Base-by-base conservation (phyloP, 2,797 vertebrate species). In the Acipenser transmontanus region DNA sequence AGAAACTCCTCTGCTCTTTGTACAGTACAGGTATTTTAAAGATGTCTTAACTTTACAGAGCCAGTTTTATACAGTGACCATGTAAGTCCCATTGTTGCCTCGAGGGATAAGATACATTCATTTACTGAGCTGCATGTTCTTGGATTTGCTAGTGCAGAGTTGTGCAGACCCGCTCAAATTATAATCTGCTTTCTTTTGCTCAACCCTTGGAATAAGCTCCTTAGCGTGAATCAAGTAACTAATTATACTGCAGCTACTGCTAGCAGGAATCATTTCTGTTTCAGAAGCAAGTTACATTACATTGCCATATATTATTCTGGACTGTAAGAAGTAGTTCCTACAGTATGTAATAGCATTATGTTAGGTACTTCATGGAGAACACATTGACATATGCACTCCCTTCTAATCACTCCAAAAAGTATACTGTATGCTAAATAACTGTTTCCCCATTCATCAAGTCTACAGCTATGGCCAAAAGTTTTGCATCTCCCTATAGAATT, bases 131-230 rank as follows among this genome's bases (percentile, higher is more conserved):
- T 78, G 72, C 17, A 0, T 61, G 51, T 70, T 63, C 66, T 52
- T 57, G 73, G 70, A 67, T 70, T 12, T 61, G 61, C 66, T 70
- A 62, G 49, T 69, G 65, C 66, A 72, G 71, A 62, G 49, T 86
- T 83, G 74, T 76, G 71, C 78, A 88, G 86, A 77, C 81, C 89
- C 81, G 84, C 94, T 92, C 91, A 86, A 88, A 91, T 85, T 90
- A 93, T 94, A 99, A 99, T 96, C 96, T 96, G 91, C 95, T 98
- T 97, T 95, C 92, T 94, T 91, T 93, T 93, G 92, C 91, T 92
- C 94, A 93, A 91, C 93, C 91, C 93, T 94, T 92, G 91, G 89
- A 77, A 80, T 97, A 99, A 99, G 94, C 96, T 96, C 80, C 93
- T 99, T 98, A 98, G 91, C 86, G 88, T 90, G 93, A 95, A 95